Percentiles rank a stretch among this genome's conserved stretches.
Evolutionary conservation across 2,797 vertebrate species (phyloP).

Genomic region (Cichlasoma orientale): DNA sequence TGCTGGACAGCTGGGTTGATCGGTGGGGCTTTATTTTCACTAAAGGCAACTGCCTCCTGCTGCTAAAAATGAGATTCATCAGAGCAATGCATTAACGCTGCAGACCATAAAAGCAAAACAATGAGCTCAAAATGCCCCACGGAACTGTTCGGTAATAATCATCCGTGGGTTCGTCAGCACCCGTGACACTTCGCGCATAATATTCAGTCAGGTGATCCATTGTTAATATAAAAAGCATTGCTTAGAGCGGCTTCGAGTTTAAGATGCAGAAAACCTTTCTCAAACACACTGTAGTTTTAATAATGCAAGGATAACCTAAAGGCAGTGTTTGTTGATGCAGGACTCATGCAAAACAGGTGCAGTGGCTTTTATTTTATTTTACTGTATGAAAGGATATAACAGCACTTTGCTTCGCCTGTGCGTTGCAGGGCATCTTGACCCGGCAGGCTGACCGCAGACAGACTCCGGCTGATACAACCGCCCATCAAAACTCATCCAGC

Average conservation of each 20-base stretch:
- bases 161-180: background rate
- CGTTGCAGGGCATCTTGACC: background rate
- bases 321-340: background rate
- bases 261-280: background rate
- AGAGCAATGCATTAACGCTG: background rate
- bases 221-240: background rate
- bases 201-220: background rate
- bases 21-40: background rate
- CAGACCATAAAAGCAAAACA: constrained; percentile 1
- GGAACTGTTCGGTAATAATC: background rate
- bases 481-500: constrained; percentile 3
- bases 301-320: background rate
- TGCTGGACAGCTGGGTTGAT: background rate
- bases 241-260: background rate
- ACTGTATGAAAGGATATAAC: background rate
- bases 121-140: background rate
- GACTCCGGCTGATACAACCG: background rate
- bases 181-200: background rate
- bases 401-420: background rate
- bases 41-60: background rate
- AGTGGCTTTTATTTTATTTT: background rate
- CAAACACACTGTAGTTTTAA: background rate
- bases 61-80: background rate
- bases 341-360: background rate
- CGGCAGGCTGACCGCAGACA: constrained; percentile 19